Base-by-base conservation (phyloP, 2,888 invertebrate species). In the Nephrotoma guestfalica region DNA sequence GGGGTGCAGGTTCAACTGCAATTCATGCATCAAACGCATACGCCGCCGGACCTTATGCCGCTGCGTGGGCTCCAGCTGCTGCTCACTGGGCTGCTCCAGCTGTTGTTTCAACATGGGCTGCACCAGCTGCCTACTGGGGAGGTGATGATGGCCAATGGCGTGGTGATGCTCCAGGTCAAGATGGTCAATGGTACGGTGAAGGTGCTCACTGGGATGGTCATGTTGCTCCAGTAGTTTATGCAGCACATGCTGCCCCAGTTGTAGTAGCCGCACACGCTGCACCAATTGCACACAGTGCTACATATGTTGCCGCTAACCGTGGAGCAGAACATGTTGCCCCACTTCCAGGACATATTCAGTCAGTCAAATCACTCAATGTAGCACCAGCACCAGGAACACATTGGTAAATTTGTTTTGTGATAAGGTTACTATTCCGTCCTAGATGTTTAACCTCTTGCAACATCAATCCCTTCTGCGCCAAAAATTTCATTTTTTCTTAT, bases 391-490 rank as follows among this genome's bases (percentile, higher is more conserved):
- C 84, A 84, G 84, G 84, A 84, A 84, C 84, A 41, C 91, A 92
- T 30, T 92, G 92, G 88, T 92, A 92, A 88, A 87, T 88, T 85
- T 87, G 88, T 42, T 89, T 89, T n/a, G 89, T 89, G 45, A 88
- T 89, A 85, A 89, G 89, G 2, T 1, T 15, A 18, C 15, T 71
- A 18, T 71, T 0, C 30, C 1, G 0, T 71, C 89, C 92, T 92
- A 89, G 90, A 92, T 41, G 92, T 91, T 86, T 91, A 92, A 87
- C 92, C 92, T 86, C 92, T 92, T 89, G 92, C 92, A 89, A 92
- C 92, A 86, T 5, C 51, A 57, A 51, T 15, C 51, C 6, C 71
- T 9, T 71, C 71, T 71, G 9, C 11, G 2, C 30, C 30, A 11
- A 71, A 30, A 71, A n/a, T 30, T 71, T 71, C 71, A 71, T 11